Evolutionary conservation across 2,797 vertebrate genomes (phyloP).

Genomic region (Enteromius paludinosus): DNA sequence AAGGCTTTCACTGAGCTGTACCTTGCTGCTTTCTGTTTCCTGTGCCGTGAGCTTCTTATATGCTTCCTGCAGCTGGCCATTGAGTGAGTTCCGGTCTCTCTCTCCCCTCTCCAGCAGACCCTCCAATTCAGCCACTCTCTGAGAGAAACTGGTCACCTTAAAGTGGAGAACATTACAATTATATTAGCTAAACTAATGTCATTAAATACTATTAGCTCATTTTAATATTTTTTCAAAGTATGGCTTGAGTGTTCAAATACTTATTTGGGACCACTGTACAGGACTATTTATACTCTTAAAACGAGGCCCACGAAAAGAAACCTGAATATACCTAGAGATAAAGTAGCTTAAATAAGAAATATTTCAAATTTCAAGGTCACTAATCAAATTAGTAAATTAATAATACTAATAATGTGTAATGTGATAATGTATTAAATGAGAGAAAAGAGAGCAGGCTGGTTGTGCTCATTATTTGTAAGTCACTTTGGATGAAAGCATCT

Average conservation of each 20-base stretch:
- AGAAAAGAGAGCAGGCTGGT: neutral
- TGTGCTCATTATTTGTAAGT: neutral
- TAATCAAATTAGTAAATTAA: neutral
- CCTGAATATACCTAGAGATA: neutral
- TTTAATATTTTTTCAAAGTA: neutral
- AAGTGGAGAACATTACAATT: neutral
- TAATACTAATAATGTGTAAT: no score
- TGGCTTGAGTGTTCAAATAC: neutral
- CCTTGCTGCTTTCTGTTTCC: conserved; percentile 85
- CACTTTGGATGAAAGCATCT: neutral
- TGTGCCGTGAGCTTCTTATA: conserved; percentile 77
- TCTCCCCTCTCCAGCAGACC: conserved; percentile 79
- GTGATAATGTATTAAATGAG: neutral
- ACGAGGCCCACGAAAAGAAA: neutral
- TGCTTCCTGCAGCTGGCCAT: conserved; percentile 83
- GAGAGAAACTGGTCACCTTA: conserved; percentile 82
- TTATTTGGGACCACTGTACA: neutral
- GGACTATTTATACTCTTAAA: conserved; percentile 1
- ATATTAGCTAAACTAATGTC: neutral
- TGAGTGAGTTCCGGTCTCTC: conserved; percentile 83
- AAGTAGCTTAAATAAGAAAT: neutral
- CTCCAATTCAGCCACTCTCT: conserved; percentile 83
- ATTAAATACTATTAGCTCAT: neutral
- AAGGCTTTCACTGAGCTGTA: conserved; percentile 61
- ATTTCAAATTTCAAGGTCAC: neutral